Conservation (phyloP, 1,140 invertebrate genomes). For the Macrobrachium rosenbergii region DNA sequence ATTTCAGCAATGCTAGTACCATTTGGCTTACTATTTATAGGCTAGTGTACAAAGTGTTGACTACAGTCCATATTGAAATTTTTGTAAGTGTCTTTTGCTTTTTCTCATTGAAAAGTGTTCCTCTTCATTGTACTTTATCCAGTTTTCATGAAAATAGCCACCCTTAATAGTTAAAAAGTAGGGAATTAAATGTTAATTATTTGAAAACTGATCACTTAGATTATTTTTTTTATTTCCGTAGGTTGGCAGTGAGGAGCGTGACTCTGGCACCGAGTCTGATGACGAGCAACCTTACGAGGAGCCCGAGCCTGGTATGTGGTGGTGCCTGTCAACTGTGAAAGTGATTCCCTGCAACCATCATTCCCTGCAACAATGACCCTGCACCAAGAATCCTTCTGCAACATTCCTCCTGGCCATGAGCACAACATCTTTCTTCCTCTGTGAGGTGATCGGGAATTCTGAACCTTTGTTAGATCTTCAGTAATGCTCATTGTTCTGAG, state of each 20-base stretch:
- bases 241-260: slow-evolving; percentile 64
- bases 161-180: too few species aligned
- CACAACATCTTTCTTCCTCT: slow-evolving; percentile 39
- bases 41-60: too few species aligned
- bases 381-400: slow-evolving; percentile 17
- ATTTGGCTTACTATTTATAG: too few species aligned
- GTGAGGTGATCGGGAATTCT: slow-evolving; percentile 47
- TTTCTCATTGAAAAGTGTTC: too few species aligned
- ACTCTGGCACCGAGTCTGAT: slow-evolving; percentile 66
- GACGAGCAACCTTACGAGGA: slow-evolving; percentile 65
- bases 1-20: too few species aligned
- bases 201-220: neutral
- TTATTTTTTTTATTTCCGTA: neutral
- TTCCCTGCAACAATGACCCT: slow-evolving; percentile 25
- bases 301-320: slow-evolving; percentile 56
- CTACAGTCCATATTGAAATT: too few species aligned
- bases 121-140: too few species aligned
- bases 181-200: too few species aligned
- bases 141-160: too few species aligned
- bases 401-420: slow-evolving; percentile 36
- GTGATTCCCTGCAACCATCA: slow-evolving; percentile 32
- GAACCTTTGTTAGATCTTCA: slow-evolving; percentile 43
- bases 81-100: too few species aligned
- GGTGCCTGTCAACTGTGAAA: slow-evolving; percentile 23
- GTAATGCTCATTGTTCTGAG: slow-evolving; percentile 25